These are phyloP conservation scores for Opisthocomus hoazin DNA, from an alignment of 2,113 vertebrate genomes.

Conservation along the genomic window DNA sequence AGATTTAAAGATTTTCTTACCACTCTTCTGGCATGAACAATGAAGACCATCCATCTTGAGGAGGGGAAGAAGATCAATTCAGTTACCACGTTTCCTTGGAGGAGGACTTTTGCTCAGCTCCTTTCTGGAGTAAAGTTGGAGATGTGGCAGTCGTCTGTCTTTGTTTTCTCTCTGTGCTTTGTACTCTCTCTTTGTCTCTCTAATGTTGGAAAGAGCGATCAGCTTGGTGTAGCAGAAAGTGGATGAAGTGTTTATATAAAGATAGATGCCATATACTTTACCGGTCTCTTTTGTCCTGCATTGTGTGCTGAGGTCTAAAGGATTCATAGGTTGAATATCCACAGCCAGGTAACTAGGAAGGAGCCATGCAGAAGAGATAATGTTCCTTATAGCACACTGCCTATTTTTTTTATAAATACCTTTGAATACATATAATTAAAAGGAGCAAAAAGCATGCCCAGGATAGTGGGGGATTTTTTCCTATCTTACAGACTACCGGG, in stretches of 20 bases:
- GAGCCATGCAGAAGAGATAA: background rate
- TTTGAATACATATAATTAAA: background rate
- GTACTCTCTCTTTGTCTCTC: background rate
- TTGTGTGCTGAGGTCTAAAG: background rate
- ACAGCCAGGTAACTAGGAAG: background rate
- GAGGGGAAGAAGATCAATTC: background rate
- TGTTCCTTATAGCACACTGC: background rate
- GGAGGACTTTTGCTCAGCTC: background rate
- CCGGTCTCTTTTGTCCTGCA: no score
- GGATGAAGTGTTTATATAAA: background rate
- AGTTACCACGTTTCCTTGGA: background rate
- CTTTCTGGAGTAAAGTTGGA: background rate
- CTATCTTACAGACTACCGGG: background rate
- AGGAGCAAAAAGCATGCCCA: background rate
- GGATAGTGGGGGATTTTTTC: background rate
- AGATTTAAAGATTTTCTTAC: background rate
- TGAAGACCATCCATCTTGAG: background rate
- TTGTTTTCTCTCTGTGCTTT: background rate
- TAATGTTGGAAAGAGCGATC: background rate
- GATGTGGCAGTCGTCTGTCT: background rate
- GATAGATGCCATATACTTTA: background rate
- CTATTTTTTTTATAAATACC: background rate
- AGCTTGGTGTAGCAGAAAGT: background rate
- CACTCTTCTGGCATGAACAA: background rate
- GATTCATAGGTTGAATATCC: background rate